Percentiles rank a stretch among this genome's conserved stretches.
Conservation (phyloP, 1,140 invertebrate genomes). For the Drosophila lacteicornis region DNA sequence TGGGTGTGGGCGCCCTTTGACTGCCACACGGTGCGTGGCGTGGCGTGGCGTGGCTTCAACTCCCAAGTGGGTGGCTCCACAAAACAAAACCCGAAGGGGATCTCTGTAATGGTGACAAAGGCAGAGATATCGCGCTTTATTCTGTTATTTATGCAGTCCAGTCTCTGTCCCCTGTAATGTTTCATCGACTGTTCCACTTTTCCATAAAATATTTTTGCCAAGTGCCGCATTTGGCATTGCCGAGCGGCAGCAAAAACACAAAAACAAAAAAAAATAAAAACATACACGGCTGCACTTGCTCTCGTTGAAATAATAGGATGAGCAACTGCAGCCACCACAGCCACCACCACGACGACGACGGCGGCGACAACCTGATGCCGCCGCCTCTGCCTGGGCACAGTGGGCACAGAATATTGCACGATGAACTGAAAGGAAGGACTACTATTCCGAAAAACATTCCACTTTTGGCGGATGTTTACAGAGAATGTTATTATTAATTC, state of each 20-base stretch:
- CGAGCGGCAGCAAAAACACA: slow-evolving; percentile 19
- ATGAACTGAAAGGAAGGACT: too few species aligned
- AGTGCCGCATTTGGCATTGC: slow-evolving; percentile 75
- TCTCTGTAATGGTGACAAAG: not conserved
- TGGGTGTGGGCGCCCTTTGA: slow-evolving; percentile 56
- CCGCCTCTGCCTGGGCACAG: slow-evolving; percentile 20
- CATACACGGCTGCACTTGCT: slow-evolving; percentile 44
- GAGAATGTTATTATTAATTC: too few species aligned
- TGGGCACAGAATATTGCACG: not conserved
- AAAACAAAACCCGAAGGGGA: too few species aligned
- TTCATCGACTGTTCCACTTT: slow-evolving; percentile 84
- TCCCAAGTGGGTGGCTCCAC: too few species aligned
- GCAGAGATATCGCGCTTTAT: slow-evolving; percentile 11
- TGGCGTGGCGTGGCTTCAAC: too few species aligned
- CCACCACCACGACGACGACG: slow-evolving; percentile 10
- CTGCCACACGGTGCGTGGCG: slow-evolving; percentile 16
- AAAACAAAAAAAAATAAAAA: slow-evolving; percentile 1
- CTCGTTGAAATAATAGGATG: slow-evolving; percentile 60
- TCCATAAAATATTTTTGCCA: slow-evolving; percentile 84
- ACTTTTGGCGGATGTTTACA: too few species aligned
- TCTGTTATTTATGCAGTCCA: slow-evolving; percentile 50
- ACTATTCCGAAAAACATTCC: too few species aligned
- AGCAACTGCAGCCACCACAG: slow-evolving; percentile 21
- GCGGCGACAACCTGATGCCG: slow-evolving; percentile 35
- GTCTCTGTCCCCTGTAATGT: slow-evolving; percentile 58